Conservation (phyloP, 2,113 vertebrate species). For the Ploceus nigricollis region DNA sequence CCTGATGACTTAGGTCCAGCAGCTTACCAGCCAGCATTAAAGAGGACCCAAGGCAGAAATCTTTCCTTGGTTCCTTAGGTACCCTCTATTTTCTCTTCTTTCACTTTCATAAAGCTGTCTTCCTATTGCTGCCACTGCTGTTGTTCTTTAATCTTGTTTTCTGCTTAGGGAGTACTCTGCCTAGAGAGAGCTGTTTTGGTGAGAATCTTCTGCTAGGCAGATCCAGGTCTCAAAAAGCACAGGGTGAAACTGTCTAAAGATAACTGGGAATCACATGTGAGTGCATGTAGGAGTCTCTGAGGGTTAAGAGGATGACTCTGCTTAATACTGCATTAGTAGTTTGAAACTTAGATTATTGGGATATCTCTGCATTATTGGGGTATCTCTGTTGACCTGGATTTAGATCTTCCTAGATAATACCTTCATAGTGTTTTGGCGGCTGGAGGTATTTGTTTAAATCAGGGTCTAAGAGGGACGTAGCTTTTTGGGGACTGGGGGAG, state of each 20-base stretch:
- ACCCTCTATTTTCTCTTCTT: slow-evolving; percentile 23
- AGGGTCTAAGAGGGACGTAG: neutral
- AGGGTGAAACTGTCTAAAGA: neutral
- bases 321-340: neutral
- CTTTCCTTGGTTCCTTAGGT: neutral
- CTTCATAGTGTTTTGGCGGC: neutral
- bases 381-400: neutral
- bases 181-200: neutral
- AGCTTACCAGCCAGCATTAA: neutral
- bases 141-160: slow-evolving; percentile 41
- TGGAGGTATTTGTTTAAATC: neutral
- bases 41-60: neutral
- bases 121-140: neutral
- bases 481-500: neutral
- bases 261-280: neutral
- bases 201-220: neutral
- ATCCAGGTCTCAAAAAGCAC: neutral
- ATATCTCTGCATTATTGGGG: neutral
- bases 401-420: neutral
- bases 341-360: neutral
- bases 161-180: neutral
- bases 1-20: neutral
- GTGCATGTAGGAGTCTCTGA: neutral
- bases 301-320: neutral
- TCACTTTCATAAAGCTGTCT: slow-evolving; percentile 41